Conservation (phyloP, 2,888 invertebrate genomes). For the Quadroppia sp. region DNA sequence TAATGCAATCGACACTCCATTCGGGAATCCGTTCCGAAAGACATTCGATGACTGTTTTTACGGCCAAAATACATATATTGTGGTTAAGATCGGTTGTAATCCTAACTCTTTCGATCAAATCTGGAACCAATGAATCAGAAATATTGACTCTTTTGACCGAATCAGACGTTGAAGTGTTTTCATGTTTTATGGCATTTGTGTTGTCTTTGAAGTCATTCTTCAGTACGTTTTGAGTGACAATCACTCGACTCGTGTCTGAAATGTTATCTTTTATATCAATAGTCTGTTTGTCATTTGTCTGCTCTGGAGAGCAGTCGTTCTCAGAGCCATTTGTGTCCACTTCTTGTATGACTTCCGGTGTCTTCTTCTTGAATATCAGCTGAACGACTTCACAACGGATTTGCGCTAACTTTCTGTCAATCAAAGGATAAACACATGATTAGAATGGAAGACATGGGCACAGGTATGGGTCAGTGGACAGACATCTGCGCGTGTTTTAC, state of each 20-base stretch:
- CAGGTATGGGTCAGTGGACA: neutral
- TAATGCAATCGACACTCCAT: slow-evolving; percentile 42
- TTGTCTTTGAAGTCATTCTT: neutral
- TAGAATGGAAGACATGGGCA: neutral
- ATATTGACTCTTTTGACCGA: slow-evolving; percentile 17
- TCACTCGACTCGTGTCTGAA: neutral
- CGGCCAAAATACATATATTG: slow-evolving; percentile 76
- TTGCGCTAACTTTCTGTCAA: slow-evolving; percentile 43
- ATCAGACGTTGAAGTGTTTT: neutral
- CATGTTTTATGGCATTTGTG: neutral
- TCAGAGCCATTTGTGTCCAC: slow-evolving; percentile 16
- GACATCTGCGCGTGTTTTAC: slow-evolving; percentile 45
- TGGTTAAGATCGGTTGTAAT: slow-evolving; percentile 79
- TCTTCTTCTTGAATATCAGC: slow-evolving; percentile 30
- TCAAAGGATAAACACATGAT: neutral
- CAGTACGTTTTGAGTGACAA: neutral
- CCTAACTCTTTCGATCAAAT: slow-evolving; percentile 58
- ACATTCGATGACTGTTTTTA: slow-evolving; percentile 66
- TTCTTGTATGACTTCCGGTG: slow-evolving; percentile 25
- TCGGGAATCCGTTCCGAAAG: slow-evolving; percentile 47
- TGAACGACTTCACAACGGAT: slow-evolving; percentile 43
- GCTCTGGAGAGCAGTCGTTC: neutral
- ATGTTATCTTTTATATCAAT: neutral
- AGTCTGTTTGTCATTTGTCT: neutral
- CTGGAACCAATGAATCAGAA: slow-evolving; percentile 44